Base-by-base conservation (phyloP, 2,888 invertebrate species). In the Eupelmus urozonus region DNA sequence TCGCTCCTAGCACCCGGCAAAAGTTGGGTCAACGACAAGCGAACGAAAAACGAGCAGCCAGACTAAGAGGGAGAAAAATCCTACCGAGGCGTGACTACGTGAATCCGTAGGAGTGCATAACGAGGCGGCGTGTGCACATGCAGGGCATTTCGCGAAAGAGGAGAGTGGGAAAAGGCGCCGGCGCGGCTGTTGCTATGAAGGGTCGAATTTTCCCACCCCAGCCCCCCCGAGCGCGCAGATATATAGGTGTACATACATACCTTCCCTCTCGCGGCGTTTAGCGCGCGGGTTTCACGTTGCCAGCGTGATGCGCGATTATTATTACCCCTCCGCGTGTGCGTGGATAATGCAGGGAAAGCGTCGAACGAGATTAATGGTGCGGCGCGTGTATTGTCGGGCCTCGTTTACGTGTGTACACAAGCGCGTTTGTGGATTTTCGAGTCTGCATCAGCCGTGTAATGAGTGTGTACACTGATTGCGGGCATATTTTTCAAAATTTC, bases 201-300 rank as follows among this genome's bases (percentile, higher is more conserved):
- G 71, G 71, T 72, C 71, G 62, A 72, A 72, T 72, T 72, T 71
- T 72, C 71, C 71, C 71, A 72, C 62, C 62, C 71, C 51, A 20
- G n/a, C n/a, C n/a, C n/a, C n/a, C n/a, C n/a, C 9, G 20, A 9
- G 34, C 0, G 16, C 40, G 2, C 29, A 4, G 3, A 34, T 66
- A 65, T 27, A 57, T 57, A 69, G 23, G 25, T 42, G 25, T n/a
- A 40, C 25, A 42, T 55, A 11, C 0, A 29, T 42, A 16, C 49
- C 27, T 20, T n/a, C n/a, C n/a, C n/a, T n/a, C n/a, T n/a, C n/a
- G n/a, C n/a, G 27, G 3, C 20, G 23, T 27, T 25, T 25, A 49
- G 20, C 23, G 29, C 53, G 49, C 20, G 63, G 49, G 7, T 49
- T 62, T 42, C n/a, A n/a, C n/a, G n/a, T n/a, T n/a, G n/a, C n/a